Base-by-base conservation (phyloP, 2,888 invertebrate genomes). In the Lasius platythorax region DNA sequence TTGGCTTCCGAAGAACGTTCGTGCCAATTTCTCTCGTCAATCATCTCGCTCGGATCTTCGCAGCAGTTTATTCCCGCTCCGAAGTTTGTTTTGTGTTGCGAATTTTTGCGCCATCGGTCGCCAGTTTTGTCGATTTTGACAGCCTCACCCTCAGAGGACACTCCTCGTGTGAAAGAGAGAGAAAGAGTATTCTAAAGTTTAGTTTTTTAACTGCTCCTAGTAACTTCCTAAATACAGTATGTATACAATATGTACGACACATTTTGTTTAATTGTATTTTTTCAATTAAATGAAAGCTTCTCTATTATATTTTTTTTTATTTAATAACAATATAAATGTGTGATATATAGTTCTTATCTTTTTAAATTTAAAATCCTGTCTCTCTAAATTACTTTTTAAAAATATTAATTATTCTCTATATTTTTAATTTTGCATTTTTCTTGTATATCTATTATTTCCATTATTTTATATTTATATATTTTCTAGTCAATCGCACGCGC, bases 1-100 rank as follows among this genome's bases (percentile, higher is more conserved):
- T 61, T 46, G 56, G 37, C 56, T 61, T 15, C 43, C 18, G 56
- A 63, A 72, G 63, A 83, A 73, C 66, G 50, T 67, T 68, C 23
- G 30, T 74, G 83, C 33, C 78, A 50, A 82, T 85, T 85, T 89
- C 85, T 89, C 79, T 70, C 82, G 85, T 82, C 88, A 76, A 88
- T 90, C 84, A 82, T 84, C 66, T 76, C 8, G n/a, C 68, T 56
- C 37, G 46, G 43, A 53, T 53, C 58, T 15, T 66, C 9, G 6
- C 43, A 9, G 43, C 23, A 40, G 58, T 73, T 64, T 30, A 64
- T 18, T 68, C 15, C 43, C 68, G 75, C 68, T 50, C 61, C 66
- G 33, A 8, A 75, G 66, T 82, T 85, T 85, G 79, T 79, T 79
- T 87, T 43, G 4, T 8, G 37, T n/a, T 18, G 76, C 78, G 74